Conservation (phyloP, 2,797 vertebrate genomes). For the Macropodus opercularis region DNA sequence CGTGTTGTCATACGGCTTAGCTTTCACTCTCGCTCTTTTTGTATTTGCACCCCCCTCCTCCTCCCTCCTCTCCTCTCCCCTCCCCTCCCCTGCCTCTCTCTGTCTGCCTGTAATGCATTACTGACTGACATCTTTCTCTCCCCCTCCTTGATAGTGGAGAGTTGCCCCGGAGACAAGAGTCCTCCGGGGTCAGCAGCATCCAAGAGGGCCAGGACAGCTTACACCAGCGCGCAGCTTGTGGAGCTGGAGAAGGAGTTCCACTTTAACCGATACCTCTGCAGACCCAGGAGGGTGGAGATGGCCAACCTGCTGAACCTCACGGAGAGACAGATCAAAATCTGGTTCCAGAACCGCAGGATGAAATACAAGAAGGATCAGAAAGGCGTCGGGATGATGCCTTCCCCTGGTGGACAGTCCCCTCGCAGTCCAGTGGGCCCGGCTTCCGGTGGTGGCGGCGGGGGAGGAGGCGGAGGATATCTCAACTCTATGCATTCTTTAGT, state of each 20-base stretch:
- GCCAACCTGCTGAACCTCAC: slow-evolving; percentile 97
- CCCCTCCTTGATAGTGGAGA: slow-evolving; percentile 90
- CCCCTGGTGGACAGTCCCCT: slow-evolving; percentile 94
- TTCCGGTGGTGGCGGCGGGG: slow-evolving; percentile 67
- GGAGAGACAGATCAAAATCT: slow-evolving; percentile 99
- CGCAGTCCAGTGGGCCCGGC: slow-evolving; percentile 89
- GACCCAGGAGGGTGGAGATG: slow-evolving; percentile 96
- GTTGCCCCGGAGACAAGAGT: slow-evolving; percentile 95
- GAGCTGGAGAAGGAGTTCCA: slow-evolving; percentile 99
- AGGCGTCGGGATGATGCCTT: slow-evolving; percentile 95
- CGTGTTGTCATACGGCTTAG: slow-evolving; percentile 47
- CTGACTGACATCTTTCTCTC: slow-evolving; percentile 73
- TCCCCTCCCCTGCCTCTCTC: slow-evolving; percentile 9
- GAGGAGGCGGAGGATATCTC: slow-evolving; percentile 88
- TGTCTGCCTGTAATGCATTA: slow-evolving; percentile 61
- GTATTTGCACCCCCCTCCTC: slow-evolving; percentile 28
- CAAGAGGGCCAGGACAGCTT: slow-evolving; percentile 96
- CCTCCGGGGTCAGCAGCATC: slow-evolving; percentile 93
- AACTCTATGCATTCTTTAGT: slow-evolving; percentile 98
- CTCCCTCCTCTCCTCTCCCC: too few relatives aligned
- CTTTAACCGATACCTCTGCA: slow-evolving; percentile 98
- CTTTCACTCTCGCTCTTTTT: slow-evolving; percentile 66
- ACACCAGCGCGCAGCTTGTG: slow-evolving; percentile 98
- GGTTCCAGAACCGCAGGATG: slow-evolving; percentile 99
- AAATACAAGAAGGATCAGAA: slow-evolving; percentile 99